Percentiles rank a stretch among this genome's conserved stretches.
These are phyloP conservation scores for Odontamblyopus lacepedii DNA, from an alignment of 2,797 vertebrate genomes.

Conservation along the genomic window DNA sequence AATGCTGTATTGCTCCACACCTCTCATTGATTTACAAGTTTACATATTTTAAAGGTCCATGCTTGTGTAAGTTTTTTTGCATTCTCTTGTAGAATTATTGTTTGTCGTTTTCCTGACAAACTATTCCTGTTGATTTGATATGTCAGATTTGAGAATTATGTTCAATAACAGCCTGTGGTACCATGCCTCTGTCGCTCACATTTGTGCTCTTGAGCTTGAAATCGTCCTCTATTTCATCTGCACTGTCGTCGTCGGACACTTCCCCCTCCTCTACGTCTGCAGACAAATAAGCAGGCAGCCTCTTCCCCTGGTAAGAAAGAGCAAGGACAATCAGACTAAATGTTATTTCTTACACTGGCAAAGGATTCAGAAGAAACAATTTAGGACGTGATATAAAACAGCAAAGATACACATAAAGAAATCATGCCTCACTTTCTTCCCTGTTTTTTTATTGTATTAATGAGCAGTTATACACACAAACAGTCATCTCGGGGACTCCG, in stretches of 20 bases:
- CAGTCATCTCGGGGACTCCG: conserved; percentile 40
- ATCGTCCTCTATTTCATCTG: conserved; percentile 97
- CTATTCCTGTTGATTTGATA: neutral
- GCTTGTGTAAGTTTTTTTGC: neutral
- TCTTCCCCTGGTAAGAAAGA: conserved; percentile 85
- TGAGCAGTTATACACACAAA: conserved; percentile 22
- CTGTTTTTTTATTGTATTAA: conserved; percentile 27
- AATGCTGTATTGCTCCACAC: neutral
- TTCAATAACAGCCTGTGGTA: neutral
- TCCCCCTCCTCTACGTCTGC: conserved; percentile 96
- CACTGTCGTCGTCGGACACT: conserved; percentile 97
- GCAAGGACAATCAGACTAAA: neutral
- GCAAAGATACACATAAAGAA: conserved; percentile 8
- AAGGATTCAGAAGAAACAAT: neutral
- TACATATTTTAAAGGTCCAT: neutral
- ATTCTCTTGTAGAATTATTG: neutral
- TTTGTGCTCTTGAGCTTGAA: conserved; percentile 92
- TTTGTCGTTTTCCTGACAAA: neutral
- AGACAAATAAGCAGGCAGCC: conserved; percentile 88
- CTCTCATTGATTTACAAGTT: neutral
- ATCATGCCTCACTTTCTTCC: neutral
- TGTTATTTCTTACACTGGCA: neutral
- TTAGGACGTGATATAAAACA: conserved; percentile 7
- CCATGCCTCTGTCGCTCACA: conserved; percentile 73
- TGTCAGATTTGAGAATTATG: neutral